A percentile compares a stretch with the other conserved stretches of the same genome.
Evolutionary conservation across 2,113 vertebrate species (phyloP).

Genomic region (Cervus canadensis): DNA sequence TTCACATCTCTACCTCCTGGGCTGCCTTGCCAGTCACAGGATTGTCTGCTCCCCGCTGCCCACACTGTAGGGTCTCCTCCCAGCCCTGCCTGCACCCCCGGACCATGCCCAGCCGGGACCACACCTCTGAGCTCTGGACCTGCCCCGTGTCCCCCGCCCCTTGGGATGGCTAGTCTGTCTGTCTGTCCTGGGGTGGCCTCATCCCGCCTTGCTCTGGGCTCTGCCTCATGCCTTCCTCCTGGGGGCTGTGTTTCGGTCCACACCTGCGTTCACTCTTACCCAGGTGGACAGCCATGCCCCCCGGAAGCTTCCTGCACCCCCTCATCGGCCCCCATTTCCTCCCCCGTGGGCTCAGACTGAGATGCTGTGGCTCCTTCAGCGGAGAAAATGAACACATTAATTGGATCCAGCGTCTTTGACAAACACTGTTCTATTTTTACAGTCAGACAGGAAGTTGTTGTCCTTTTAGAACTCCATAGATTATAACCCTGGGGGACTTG

Average conservation of each 20-base stretch:
- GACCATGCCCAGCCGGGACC: neutral
- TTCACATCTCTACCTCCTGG: rapidly evolving
- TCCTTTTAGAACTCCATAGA: neutral
- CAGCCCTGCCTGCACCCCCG: neutral
- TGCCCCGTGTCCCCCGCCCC: neutral
- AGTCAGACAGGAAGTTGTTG: neutral
- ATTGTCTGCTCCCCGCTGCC: rapidly evolving
- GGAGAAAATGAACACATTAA: neutral
- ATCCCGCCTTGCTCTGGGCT: neutral
- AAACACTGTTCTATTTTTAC: neutral
- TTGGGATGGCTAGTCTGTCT: neutral
- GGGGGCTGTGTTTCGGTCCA: neutral
- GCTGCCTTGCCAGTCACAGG: neutral
- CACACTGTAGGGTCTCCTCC: neutral
- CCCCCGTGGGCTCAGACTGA: rapidly evolving
- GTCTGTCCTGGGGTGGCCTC: neutral
- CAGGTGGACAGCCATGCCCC: rapidly evolving
- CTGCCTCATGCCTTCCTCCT: neutral
- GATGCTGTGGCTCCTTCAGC: neutral
- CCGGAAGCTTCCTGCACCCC: rapidly evolving
- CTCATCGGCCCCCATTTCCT: rapidly evolving
- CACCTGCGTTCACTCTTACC: rapidly evolving
- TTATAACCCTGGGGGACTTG: neutral
- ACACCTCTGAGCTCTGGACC: neutral
- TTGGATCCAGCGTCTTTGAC: neutral